Evolutionary conservation across 2,797 vertebrate species (phyloP).

Genomic region (Neostethus bicornis): DNA sequence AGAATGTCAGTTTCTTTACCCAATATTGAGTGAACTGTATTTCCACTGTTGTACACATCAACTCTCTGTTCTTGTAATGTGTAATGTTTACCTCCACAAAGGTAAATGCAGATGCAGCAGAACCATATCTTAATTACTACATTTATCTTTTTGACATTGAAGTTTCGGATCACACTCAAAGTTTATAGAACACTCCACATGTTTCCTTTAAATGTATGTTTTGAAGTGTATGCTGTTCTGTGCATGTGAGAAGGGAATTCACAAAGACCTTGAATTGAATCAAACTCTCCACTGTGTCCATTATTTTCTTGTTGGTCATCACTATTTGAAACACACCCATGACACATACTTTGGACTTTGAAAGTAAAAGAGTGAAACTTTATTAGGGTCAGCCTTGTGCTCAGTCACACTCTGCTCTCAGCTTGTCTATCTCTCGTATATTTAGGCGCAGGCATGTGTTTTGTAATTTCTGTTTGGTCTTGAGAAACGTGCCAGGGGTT

Average conservation of each 20-base stretch:
- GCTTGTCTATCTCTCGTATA: background rate
- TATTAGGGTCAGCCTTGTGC: background rate
- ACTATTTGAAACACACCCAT: background rate
- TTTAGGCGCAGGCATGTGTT: background rate
- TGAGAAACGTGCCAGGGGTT: conserved; percentile 16
- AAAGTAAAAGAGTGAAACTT: conserved; percentile 11
- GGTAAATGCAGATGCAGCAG: background rate
- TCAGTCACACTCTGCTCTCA: background rate
- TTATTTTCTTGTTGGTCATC: background rate
- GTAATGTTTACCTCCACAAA: background rate
- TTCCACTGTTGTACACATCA: no score
- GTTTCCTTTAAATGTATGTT: background rate
- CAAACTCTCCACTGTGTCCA: conserved; percentile 9
- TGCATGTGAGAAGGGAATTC: background rate
- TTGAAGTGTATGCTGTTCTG: background rate
- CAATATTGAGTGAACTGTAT: no score
- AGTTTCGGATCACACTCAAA: conserved; percentile 39
- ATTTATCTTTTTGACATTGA: background rate
- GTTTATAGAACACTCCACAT: conserved; percentile 19
- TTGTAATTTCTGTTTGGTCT: conserved; percentile 30
- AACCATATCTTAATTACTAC: conserved; percentile 20
- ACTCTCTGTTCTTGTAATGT: background rate
- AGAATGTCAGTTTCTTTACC: no score
- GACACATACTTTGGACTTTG: conserved; percentile 56
- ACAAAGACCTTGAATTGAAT: conserved; percentile 60